Percentiles rank a stretch among this genome's conserved stretches.
These are phyloP conservation scores for Nemurella pictetii DNA, from an alignment of 2,888 invertebrate species.

Conservation along the genomic window DNA sequence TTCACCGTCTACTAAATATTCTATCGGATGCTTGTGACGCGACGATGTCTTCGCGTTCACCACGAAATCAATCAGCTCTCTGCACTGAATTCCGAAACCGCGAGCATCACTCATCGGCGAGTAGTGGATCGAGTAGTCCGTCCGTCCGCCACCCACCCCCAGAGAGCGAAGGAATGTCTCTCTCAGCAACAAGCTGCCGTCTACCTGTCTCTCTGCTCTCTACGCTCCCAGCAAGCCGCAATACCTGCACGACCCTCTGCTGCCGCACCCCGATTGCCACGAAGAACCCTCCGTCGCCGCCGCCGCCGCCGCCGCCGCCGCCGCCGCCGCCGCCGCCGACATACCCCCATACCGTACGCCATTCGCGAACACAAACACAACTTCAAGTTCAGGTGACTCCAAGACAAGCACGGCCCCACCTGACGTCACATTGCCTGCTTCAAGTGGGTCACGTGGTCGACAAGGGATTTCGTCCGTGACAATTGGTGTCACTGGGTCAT, in stretches of 20 bases:
- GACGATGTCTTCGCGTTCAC: not conserved
- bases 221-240: no score
- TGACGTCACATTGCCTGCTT: not conserved
- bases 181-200: not conserved
- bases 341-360: no score
- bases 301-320: not conserved
- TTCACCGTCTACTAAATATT: not conserved
- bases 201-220: not conserved
- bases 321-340: not conserved
- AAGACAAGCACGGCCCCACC: not conserved
- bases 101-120: not conserved
- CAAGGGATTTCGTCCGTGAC: constrained; percentile 4
- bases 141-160: not conserved
- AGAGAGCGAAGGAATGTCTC: not conserved
- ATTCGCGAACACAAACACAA: not conserved
- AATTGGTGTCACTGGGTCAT: constrained; percentile 13
- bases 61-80: not conserved
- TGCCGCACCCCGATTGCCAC: no score
- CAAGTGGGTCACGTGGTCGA: constrained; percentile 22
- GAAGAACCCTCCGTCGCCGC: not conserved
- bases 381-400: not conserved
- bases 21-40: not conserved
- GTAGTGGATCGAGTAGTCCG: no score
- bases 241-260: no score
- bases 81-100: not conserved